Evolutionary conservation across 2,888 invertebrate species (phyloP).

Genomic region (Bellardia pandia): DNA sequence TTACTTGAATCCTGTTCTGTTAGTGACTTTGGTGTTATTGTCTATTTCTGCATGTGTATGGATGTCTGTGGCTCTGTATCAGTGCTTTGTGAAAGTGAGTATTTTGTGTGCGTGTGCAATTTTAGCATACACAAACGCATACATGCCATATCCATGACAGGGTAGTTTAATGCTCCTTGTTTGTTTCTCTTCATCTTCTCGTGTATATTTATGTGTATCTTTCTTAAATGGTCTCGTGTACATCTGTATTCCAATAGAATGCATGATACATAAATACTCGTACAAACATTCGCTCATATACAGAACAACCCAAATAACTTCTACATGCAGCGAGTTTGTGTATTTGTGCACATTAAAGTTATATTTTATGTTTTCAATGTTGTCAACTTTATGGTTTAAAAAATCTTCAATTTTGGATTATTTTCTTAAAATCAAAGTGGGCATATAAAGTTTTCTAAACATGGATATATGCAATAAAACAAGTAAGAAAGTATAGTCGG

Average conservation of each 20-base stretch:
- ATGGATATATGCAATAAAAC: too few relatives aligned
- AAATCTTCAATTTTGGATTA: neutral
- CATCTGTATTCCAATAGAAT: constrained; percentile 42
- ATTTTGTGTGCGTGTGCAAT: constrained; percentile 77
- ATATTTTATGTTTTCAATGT: constrained; percentile 37
- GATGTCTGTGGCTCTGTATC: constrained; percentile 68
- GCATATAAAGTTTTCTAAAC: too few relatives aligned
- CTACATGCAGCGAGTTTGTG: constrained; percentile 24
- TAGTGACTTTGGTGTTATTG: constrained; percentile 78
- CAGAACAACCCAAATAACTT: constrained; percentile 33
- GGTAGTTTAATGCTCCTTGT: constrained; percentile 71
- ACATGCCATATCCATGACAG: constrained; percentile 39
- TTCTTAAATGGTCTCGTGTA: constrained; percentile 59
- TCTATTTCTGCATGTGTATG: constrained; percentile 74
- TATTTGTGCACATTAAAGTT: constrained; percentile 23
- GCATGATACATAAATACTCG: constrained; percentile 32
- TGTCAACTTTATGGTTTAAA: constrained; percentile 13
- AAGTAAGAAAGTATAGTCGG: too few relatives aligned
- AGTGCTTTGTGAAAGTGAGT: constrained; percentile 48
- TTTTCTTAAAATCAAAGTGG: neutral
- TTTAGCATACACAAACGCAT: neutral
- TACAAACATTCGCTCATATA: constrained; percentile 5
- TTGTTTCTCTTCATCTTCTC: constrained; percentile 40
- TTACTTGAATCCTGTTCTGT: constrained; percentile 84
- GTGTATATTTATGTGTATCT: constrained; percentile 35